phyloP scores from a whole-genome alignment of 1,140 invertebrate genomes.

The Diabrotica virgifera region DNA sequence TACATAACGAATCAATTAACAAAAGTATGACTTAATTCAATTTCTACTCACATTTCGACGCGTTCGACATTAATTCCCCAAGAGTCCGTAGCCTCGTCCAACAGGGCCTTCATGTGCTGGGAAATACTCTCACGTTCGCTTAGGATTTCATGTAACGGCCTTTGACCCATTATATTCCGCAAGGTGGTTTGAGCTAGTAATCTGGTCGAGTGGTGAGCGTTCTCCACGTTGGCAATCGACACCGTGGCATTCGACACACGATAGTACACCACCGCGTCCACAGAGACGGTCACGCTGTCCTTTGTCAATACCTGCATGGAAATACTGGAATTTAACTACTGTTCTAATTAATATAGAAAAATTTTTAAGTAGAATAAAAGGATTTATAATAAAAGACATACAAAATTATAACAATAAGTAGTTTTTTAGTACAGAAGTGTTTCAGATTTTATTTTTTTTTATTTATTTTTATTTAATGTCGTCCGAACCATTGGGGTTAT shows the following conservation, averaged over 20 bases:
- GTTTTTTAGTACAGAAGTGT: no score
- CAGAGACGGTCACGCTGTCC: constrained; percentile 91
- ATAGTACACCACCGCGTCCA: constrained; percentile 94
- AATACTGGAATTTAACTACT: constrained; percentile 11
- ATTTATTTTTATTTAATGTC: no score
- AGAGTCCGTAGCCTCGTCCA: constrained; percentile 91
- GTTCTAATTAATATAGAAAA: no score
- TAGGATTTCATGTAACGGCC: constrained; percentile 92
- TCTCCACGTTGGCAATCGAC: constrained; percentile 95
- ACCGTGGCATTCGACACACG: constrained; percentile 92
- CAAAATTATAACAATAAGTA: no score
- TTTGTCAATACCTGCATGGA: constrained; percentile 79
- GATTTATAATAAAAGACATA: no score
- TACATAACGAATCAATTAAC: neutral
- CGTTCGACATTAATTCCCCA: constrained; percentile 97
- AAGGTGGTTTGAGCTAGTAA: constrained; percentile 87
- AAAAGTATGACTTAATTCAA: neutral
- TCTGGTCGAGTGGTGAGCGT: constrained; percentile 89
- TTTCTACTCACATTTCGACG: constrained; percentile 84
- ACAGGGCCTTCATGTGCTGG: constrained; percentile 75
- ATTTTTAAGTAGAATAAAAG: no score
- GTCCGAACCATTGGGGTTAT: no score
- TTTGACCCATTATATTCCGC: constrained; percentile 93
- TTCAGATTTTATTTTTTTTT: no score
- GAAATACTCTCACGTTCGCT: constrained; percentile 92